These are phyloP conservation scores for Rhodophaea formosa DNA, from an alignment of 2,888 invertebrate species.

Conservation along the genomic window DNA sequence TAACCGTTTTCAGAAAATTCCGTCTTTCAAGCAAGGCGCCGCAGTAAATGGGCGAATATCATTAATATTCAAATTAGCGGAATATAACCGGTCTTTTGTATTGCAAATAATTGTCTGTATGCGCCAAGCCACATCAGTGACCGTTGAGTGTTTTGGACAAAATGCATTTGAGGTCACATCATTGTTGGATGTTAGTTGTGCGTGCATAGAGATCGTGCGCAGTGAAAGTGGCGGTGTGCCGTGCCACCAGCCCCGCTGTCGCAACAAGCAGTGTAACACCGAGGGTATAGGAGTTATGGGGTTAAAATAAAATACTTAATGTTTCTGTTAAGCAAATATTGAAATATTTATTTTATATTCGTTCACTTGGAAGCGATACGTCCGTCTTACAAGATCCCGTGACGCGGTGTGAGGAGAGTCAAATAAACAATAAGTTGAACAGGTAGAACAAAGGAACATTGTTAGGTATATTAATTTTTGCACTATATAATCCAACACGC, in stretches of 20 bases:
- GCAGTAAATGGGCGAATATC: not conserved
- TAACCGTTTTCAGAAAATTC: too few relatives aligned
- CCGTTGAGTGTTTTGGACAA: not conserved
- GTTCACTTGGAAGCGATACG: too few relatives aligned
- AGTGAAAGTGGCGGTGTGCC: constrained; percentile 67
- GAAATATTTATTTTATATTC: too few relatives aligned
- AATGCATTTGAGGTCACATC: constrained; percentile 35
- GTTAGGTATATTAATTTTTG: too few relatives aligned
- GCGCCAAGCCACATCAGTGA: not conserved
- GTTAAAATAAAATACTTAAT: too few relatives aligned
- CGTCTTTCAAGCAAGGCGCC: not conserved
- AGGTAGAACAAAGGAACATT: too few relatives aligned
- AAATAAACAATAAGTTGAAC: too few relatives aligned
- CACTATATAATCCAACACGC: too few relatives aligned
- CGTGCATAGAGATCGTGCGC: constrained; percentile 30
- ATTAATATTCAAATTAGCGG: not conserved
- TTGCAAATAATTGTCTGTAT: not conserved
- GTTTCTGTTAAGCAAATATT: too few relatives aligned
- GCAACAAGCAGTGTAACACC: constrained; percentile 48
- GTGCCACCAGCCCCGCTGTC: constrained; percentile 42
- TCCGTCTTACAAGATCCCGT: too few relatives aligned
- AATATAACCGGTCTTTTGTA: not conserved
- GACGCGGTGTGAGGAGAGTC: too few relatives aligned
- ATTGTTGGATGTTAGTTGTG: constrained; percentile 22
- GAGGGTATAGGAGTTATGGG: too few relatives aligned